Evolutionary conservation across 2,888 invertebrate species (phyloP).

Genomic region (Pediacus dermestoides): DNA sequence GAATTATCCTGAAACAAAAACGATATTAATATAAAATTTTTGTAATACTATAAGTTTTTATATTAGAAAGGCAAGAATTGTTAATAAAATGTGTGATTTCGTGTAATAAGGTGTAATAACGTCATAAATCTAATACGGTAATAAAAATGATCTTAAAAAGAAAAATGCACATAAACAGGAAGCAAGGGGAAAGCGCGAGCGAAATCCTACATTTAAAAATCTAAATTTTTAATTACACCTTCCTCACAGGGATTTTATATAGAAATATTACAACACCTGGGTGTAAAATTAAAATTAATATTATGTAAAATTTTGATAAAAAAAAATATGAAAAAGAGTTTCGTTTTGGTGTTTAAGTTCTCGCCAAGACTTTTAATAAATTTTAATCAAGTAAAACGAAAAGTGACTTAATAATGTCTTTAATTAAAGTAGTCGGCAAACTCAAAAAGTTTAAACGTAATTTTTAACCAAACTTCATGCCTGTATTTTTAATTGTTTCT

Average conservation of each 20-base stretch:
- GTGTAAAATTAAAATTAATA: conserved; percentile 1
- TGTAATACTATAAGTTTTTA: conserved; percentile 12
- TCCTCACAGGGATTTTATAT: background rate
- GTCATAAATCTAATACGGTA: conserved; percentile 1
- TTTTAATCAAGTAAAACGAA: conserved; percentile 11
- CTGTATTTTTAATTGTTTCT: too few relatives aligned
- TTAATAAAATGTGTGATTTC: background rate
- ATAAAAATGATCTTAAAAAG: too few relatives aligned
- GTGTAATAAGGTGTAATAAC: conserved; percentile 1
- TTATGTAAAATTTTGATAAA: background rate
- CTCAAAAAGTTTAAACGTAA: too few relatives aligned
- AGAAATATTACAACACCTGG: background rate
- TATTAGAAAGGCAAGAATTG: conserved; percentile 5
- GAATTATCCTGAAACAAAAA: too few relatives aligned
- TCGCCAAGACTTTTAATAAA: background rate
- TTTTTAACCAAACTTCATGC: too few relatives aligned
- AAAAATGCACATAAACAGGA: conserved; percentile 3
- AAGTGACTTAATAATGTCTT: conserved; percentile 11
- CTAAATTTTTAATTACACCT: conserved; percentile 1
- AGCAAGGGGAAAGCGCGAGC: background rate
- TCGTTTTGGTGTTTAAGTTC: background rate
- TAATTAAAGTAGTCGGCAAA: conserved; percentile 10
- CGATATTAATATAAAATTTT: too few relatives aligned
- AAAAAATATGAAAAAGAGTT: too few relatives aligned
- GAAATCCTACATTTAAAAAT: conserved; percentile 4